Conservation (phyloP, 30 jellyfish, hydroid and myxozoan species). For the Phacellophora camtschatica region DNA sequence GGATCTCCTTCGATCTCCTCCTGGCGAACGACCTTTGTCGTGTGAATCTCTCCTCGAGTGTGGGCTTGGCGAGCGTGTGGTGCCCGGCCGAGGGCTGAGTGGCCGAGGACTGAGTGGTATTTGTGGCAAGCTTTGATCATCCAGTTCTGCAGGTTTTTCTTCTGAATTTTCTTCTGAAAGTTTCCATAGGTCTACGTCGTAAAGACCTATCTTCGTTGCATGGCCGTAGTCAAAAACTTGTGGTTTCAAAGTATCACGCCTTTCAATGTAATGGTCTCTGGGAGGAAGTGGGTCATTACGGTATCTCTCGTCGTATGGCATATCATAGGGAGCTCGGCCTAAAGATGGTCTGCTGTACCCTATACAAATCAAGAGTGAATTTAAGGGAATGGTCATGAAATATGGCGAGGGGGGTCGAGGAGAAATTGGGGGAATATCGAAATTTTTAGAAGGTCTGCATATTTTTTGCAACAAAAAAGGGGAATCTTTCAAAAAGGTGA, state of each 20-base stretch:
- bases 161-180: not conserved
- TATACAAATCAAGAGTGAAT: too few species aligned
- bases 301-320: constrained; percentile 9
- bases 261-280: constrained; percentile 9
- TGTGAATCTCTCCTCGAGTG: not conserved
- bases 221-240: constrained; percentile 63
- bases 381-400: too few species aligned
- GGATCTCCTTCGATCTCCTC: constrained; percentile 27
- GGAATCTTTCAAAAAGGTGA: too few species aligned
- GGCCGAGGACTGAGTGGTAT: constrained; percentile 19
- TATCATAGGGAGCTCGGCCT: not conserved
- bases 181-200: constrained; percentile 20
- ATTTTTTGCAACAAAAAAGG: too few species aligned
- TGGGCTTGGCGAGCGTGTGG: not conserved
- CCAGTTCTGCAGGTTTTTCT: not conserved
- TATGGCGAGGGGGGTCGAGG: too few species aligned
- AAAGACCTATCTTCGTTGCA: constrained; percentile 20
- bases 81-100: not conserved
- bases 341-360: not conserved
- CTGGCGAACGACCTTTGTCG: not conserved
- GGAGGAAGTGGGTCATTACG: constrained; percentile 14
- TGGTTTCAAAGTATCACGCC: constrained; percentile 39
- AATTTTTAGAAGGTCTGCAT: too few species aligned
- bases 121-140: not conserved
- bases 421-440: too few species aligned